Conservation (phyloP, 2,888 invertebrate genomes). For the Hesperia comma region DNA sequence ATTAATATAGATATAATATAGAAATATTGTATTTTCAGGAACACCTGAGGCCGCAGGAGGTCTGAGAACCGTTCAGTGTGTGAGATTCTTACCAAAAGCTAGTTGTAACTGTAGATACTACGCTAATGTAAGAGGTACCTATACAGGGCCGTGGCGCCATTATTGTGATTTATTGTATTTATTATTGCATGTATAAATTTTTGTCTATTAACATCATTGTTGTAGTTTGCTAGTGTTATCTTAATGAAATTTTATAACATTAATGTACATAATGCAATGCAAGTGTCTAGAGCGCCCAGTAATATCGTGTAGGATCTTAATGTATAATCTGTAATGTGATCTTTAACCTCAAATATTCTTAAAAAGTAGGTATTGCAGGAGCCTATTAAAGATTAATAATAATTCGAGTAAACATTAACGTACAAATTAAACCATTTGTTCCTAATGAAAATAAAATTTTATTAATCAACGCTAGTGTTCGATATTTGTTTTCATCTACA, state of each 20-base stretch:
- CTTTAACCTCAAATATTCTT: neutral
- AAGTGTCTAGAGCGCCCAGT: neutral
- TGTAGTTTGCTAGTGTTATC: slow-evolving; percentile 11
- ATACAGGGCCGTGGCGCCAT: slow-evolving; percentile 37
- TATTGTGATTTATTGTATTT: slow-evolving; percentile 42
- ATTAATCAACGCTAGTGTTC: slow-evolving; percentile 3
- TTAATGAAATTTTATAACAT: neutral
- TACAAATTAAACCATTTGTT: slow-evolving; percentile 31
- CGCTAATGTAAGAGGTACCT: slow-evolving; percentile 27
- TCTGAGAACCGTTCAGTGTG: slow-evolving; percentile 48
- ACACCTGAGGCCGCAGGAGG: slow-evolving; percentile 40
- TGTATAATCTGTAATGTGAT: neutral
- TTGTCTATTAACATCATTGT: slow-evolving; percentile 28
- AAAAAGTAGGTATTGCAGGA: neutral
- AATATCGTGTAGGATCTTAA: neutral
- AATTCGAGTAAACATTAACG: slow-evolving; percentile 14
- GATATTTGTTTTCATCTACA: slow-evolving; percentile 13
- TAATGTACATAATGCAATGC: slow-evolving; percentile 4
- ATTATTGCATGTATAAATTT: slow-evolving; percentile 36
- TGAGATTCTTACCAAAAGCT: slow-evolving; percentile 41
- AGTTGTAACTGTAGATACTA: slow-evolving; percentile 31
- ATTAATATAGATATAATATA: no score
- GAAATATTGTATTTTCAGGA: slow-evolving; percentile 44
- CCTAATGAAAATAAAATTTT: slow-evolving; percentile 24
- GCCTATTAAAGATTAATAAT: slow-evolving; percentile 14